Conservation (phyloP, 2,113 vertebrate species). For the Phaetusa simplex region DNA sequence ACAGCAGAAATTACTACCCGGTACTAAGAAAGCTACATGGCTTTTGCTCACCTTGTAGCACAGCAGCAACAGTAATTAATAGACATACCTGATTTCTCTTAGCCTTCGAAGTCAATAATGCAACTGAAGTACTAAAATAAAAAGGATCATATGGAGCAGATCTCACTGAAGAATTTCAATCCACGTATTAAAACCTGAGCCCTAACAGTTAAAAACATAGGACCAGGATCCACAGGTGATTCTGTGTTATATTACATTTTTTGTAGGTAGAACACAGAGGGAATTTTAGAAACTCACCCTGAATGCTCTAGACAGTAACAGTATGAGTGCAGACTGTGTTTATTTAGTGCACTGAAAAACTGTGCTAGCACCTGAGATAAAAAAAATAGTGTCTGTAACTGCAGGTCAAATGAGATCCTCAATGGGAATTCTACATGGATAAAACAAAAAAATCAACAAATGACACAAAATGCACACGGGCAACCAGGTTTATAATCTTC, state of each 20-base stretch:
- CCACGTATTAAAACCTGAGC: background rate
- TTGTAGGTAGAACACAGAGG: background rate
- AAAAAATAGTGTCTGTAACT: background rate
- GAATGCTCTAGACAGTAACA: background rate
- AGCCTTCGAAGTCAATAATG: background rate
- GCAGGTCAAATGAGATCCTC: background rate
- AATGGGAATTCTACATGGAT: background rate
- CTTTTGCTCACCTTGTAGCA: background rate
- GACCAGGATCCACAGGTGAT: background rate
- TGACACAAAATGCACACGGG: background rate
- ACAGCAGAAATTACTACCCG: background rate
- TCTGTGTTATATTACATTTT: background rate
- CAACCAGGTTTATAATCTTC: accelerated
- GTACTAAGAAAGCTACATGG: background rate
- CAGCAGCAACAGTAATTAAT: background rate
- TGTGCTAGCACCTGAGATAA: background rate
- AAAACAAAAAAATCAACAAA: background rate
- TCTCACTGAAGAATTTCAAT: background rate
- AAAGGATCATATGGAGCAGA: background rate
- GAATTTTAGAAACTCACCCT: background rate
- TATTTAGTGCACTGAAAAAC: background rate
- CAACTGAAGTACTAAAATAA: background rate
- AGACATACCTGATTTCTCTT: background rate
- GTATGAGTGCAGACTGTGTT: background rate
- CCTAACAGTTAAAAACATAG: background rate